Conservation (phyloP, 1,140 invertebrate genomes). For the Diorhabda carinulata region DNA sequence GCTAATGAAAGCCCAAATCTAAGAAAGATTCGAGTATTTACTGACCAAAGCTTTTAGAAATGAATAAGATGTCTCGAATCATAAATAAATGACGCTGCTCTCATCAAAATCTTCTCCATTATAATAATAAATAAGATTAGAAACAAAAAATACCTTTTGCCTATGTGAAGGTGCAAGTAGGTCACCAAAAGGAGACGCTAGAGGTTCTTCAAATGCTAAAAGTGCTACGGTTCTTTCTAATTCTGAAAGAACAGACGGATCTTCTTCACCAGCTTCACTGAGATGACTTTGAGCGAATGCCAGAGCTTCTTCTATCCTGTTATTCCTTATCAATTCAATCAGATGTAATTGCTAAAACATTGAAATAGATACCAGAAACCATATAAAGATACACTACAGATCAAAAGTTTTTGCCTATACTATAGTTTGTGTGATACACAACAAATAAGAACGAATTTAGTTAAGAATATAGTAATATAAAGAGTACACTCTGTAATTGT, state of each 20-base stretch:
- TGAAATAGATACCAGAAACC: neutral
- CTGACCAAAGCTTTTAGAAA: too few relatives aligned
- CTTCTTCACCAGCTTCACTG: constrained; percentile 86
- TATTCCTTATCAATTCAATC: constrained; percentile 85
- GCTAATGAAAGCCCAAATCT: too few relatives aligned
- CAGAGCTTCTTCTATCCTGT: constrained; percentile 91
- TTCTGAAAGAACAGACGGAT: constrained; percentile 72
- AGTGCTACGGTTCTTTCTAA: constrained; percentile 86
- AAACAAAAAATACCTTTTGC: constrained; percentile 70
- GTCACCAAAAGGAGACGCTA: constrained; percentile 91
- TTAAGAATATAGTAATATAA: too few relatives aligned
- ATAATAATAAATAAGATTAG: too few relatives aligned
- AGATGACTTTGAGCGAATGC: constrained; percentile 92
- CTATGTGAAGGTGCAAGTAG: constrained; percentile 87
- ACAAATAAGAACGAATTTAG: too few relatives aligned
- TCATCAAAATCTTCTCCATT: too few relatives aligned
- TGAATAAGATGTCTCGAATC: too few relatives aligned
- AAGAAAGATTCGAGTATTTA: too few relatives aligned
- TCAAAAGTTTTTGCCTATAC: too few relatives aligned
- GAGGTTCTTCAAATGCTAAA: constrained; percentile 94
- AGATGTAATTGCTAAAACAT: constrained; percentile 81
- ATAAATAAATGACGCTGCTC: too few relatives aligned
- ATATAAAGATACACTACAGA: neutral
- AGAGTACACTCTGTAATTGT: too few relatives aligned
- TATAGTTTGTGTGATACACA: too few relatives aligned